Evolutionary conservation across 23 tunicate species (phyloP), one percentile per base, ranked within the genome.

Genomic region (Ascidia mentula): DNA sequence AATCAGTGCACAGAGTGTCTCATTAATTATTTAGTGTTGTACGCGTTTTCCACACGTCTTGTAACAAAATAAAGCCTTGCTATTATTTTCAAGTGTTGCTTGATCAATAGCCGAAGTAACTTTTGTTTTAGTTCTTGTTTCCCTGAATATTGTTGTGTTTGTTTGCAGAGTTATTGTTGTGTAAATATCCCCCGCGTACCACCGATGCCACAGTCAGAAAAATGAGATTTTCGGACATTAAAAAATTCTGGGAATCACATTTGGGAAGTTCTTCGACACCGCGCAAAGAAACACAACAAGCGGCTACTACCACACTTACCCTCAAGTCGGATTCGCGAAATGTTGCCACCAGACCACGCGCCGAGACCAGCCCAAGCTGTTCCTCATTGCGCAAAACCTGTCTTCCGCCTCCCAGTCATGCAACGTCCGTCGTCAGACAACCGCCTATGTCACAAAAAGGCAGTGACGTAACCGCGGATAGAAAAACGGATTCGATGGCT

Each of bases 221-320:
- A 69, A 89, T 84, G 95, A 78, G 72, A 73, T 89, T 89, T 73
- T 75, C 89, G 20, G 95, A 89, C 36, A 84, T 89, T 37, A 89
- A 89, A 42, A 88, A 88, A 40, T 89, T 89, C 46, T 89, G 95
- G 95, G 95, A 89, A 46, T 37, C 69, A 7, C 80, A 70, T 40
- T 75, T 89, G 85, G 65, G 65, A 5, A 42, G 15, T 15, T 42
- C 53, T 9, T 9, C 15, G 15, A 28, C 12, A 3, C 65, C 22
- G 2, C 65, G 24, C 65, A 53, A 53, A 53, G 65, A 53, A 3
- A 26, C 7, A 20, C 65, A 53, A 42, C 12, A 42, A 9, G 15
- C 12, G 15, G 15, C 53, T 9, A 12, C 12, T 20, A 53, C 13
- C 65, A 53, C 65, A 9, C 22, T 1, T 28, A 6, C 65, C 45